Evolutionary conservation across 2,888 invertebrate genomes (phyloP).

Genomic region (Corythucha ciliata): DNA sequence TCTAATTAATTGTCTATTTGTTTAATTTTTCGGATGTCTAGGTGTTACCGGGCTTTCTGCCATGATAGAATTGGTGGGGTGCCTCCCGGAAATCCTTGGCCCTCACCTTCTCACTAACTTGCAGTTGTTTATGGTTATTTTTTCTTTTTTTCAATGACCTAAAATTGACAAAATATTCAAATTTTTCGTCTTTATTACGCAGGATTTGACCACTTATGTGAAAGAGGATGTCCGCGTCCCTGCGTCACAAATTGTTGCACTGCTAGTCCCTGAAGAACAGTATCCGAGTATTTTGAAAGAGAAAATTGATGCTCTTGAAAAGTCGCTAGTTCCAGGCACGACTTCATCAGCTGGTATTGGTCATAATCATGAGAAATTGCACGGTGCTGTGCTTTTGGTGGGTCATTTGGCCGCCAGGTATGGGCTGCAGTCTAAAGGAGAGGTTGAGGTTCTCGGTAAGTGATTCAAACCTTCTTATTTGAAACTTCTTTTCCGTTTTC

Average conservation of each 20-base stretch:
- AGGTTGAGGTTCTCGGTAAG: conserved; percentile 17
- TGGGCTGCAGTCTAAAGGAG: not conserved
- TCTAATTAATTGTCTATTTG: no score
- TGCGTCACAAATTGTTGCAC: conserved; percentile 20
- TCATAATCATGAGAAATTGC: conserved; percentile 20
- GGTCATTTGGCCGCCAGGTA: conserved; percentile 17
- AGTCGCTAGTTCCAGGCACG: no score
- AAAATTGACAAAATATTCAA: no score
- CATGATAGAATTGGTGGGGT: conserved; percentile 74
- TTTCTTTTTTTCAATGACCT: not conserved
- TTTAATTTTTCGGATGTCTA: no score
- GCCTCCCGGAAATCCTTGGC: conserved; percentile 60
- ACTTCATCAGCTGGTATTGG: conserved; percentile 4
- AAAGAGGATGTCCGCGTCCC: conserved; percentile 52
- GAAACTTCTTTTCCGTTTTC: not conserved
- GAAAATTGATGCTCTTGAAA: not conserved
- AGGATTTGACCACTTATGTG: conserved; percentile 55
- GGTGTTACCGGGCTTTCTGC: conserved; percentile 60
- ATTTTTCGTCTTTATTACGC: conserved; percentile 31
- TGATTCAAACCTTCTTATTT: not conserved
- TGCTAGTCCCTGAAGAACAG: not conserved
- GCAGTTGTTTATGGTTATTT: conserved; percentile 50
- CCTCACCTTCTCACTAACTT: conserved; percentile 53
- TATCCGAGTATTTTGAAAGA: conserved; percentile 1
- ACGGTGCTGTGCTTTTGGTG: conserved; percentile 12